These are phyloP conservation scores for Myiothlypis coronata DNA, from an alignment of 2,797 vertebrate genomes.

Conservation along the genomic window DNA sequence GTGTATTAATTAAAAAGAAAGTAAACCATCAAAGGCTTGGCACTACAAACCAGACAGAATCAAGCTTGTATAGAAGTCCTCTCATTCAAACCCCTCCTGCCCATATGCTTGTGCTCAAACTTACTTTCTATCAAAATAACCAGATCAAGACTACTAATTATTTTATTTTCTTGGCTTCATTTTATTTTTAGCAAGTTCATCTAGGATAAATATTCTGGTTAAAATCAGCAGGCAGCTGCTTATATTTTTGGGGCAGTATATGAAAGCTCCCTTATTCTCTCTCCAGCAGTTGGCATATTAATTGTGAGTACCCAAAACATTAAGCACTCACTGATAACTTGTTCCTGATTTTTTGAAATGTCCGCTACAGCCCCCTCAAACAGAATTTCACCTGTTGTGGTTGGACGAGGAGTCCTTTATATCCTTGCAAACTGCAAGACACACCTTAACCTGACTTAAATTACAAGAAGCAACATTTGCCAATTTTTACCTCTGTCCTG, in stretches of 20 bases:
- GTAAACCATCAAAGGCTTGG: background rate
- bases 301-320: constrained; percentile 72
- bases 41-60: background rate
- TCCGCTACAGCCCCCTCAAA: background rate
- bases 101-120: background rate
- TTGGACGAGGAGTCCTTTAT: background rate
- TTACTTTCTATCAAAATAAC: background rate
- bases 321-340: background rate
- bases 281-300: constrained; percentile 78
- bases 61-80: background rate
- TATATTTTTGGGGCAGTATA: constrained; percentile 82
- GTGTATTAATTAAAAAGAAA: background rate
- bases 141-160: background rate
- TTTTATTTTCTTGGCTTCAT: background rate
- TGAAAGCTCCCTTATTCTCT: constrained; percentile 82
- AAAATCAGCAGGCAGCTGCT: constrained; percentile 80
- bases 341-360: background rate
- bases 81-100: background rate
- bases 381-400: background rate
- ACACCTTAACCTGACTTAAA: background rate
- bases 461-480: background rate
- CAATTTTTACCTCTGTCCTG: background rate
- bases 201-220: constrained; percentile 83
- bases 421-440: background rate
- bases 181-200: constrained; percentile 83